Evolutionary conservation across 2,888 invertebrate genomes (phyloP), one percentile per base, ranked within the genome.

Genomic region (Bombylius major): DNA sequence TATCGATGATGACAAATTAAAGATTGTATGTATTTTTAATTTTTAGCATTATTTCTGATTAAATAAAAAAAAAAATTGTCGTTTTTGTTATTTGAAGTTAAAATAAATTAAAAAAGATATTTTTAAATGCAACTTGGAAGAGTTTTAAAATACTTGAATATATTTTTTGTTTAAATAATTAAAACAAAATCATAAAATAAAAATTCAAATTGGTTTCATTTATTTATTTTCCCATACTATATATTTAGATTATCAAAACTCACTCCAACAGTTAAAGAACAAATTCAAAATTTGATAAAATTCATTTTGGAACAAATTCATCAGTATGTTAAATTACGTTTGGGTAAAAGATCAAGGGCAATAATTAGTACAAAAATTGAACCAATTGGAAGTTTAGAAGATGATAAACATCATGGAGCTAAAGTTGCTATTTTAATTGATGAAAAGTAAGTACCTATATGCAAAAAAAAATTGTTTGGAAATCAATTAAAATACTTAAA

Each of bases 251-350:
- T 75, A 11, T 64, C 69, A 51, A 64, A 66, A 12, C 54, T 71
- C 3, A 72, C 73, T 7, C 74, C 73, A 7, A 68, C 69, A 54
- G 59, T 75, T 46, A 70, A 69, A 31, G 68, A 66, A 51, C 72
- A 71, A 58, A 64, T 75, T 59, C 76, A 78, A 66, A 78, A 80
- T 64, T 65, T 84, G 62, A 78, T 81, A 60, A 78, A 79, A 68
- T 82, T 81, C 61, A 73, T 85, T 50, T 70, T 83, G 63, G 77
- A 81, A 39, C 80, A 84, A 63, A 62, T 85, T 42, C 9, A 42
- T 5, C 39, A 42, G 5, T 36, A 7, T 36, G 1, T 42, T 42
- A 23, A 23, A 23, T 23, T 23, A 23, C 23, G 23, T 2, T 3
- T 23, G 23, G 23, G 23, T 23, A 23, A 23, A 23, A 23, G 39